phyloP scores from a whole-genome alignment of 1,140 invertebrate species.

The Monomorium pharaonis region DNA sequence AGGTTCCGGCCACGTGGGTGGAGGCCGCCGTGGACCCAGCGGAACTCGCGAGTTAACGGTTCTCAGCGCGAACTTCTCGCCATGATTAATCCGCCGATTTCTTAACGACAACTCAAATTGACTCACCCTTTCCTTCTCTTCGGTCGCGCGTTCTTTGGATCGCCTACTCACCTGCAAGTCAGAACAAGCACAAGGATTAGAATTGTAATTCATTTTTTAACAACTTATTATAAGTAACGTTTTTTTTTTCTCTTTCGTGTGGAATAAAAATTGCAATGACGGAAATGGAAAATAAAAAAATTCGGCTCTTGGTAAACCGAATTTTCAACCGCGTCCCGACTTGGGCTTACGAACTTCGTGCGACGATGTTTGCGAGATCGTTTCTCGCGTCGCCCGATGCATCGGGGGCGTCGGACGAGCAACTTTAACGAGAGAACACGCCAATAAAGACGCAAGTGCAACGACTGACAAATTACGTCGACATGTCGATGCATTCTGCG shows the following conservation, averaged over 20 bases:
- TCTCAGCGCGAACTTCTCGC: conserved; percentile 4
- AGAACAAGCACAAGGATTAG: conserved; percentile 24
- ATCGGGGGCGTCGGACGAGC: neutral
- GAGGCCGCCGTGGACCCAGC: neutral
- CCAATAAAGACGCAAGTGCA: conserved; percentile 44
- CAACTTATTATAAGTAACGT: neutral
- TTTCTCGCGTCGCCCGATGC: neutral
- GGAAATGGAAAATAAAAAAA: neutral
- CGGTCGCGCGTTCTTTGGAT: conserved; percentile 77
- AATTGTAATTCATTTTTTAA: neutral
- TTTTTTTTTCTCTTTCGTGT: neutral
- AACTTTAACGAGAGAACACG: conserved; percentile 61
- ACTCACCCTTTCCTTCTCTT: conserved; percentile 80
- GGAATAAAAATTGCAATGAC: neutral
- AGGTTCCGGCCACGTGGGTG: conserved; percentile 54
- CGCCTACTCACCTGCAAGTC: conserved; percentile 81
- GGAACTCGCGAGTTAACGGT: neutral
- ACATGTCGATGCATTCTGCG: conserved; percentile 68
- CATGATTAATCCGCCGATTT: neutral
- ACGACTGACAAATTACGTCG: conserved; percentile 75
- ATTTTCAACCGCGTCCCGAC: neutral
- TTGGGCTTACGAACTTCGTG: neutral
- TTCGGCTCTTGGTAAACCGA: neutral
- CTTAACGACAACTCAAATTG: conserved; percentile 62
- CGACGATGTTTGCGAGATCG: neutral